Evolutionary conservation across 2,113 vertebrate genomes (phyloP).

Genomic region (Tricholaema leucomelas): DNA sequence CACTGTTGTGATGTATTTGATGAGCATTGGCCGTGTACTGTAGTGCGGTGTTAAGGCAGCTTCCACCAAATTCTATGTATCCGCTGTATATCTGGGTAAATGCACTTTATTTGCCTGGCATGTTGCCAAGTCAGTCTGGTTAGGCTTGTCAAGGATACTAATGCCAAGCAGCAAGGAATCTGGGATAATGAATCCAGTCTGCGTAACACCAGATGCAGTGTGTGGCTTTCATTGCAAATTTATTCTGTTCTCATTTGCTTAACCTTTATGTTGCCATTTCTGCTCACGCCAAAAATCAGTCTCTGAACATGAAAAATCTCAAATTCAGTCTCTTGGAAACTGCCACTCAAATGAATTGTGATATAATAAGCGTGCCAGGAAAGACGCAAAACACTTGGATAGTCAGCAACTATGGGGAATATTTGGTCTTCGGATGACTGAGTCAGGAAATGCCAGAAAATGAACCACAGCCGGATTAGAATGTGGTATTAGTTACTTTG

Average conservation of each 20-base stretch:
- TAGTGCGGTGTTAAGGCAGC: background rate
- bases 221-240: constrained; percentile 28
- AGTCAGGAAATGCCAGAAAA: constrained; percentile 8
- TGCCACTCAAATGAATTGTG: background rate
- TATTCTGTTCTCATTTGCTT: constrained; percentile 47
- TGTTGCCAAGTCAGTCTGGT: background rate
- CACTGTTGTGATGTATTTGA: background rate
- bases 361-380: background rate
- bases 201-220: constrained; percentile 9
- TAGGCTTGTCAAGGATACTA: constrained; percentile 24
- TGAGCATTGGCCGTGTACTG: background rate
- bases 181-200: constrained; percentile 1
- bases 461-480: background rate
- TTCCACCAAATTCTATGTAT: background rate
- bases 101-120: background rate
- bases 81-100: background rate
- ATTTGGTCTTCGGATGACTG: background rate
- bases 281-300: background rate
- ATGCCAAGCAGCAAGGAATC: constrained; percentile 23
- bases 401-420: background rate
- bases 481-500: background rate
- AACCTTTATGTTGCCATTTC: constrained; percentile 53
- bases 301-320: background rate
- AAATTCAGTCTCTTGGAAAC: background rate
- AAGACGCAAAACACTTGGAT: background rate